Base-by-base conservation (phyloP, 1,140 invertebrate genomes). In the Eurosta solidaginis region DNA sequence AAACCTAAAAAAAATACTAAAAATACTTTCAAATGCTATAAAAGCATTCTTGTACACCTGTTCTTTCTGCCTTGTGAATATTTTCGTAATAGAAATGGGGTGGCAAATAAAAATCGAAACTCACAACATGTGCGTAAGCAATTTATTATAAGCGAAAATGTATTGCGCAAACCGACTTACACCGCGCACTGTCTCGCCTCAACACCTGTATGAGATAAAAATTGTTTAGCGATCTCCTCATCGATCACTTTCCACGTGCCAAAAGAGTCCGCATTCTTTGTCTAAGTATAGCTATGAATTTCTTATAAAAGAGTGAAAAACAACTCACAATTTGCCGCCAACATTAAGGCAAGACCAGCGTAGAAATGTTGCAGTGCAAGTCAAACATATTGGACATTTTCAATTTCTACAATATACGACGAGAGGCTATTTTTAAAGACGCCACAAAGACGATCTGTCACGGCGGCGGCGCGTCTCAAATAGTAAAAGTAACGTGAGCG, bases 191-290 rank as follows among this genome's bases (percentile, higher is more conserved):
- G n/a, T 29, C 59, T 40, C 5, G 10, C 49, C 20, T 22, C 17
- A 0, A 40, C 59, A 68, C 59, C 59, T 68, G 59, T 68, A 68
- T 40, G n/a, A n/a, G 27, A 17, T 20, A 68, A 36, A 40, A 9
- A 40, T 10, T 68, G 27, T 10, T 27, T 68, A 22, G 10, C 33
- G n/a, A 36, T 40, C 33, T 33, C 9, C 59, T 40, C 59, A 40
- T 40, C 59, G 59, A 68, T 68, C 59, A 68, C 59, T 68, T 68
- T 68, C 59, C 36, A 68, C 59, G 33, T 68, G 59, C 59, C 59
- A 42, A 68, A 68, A 68, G 59, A 68, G 40, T 68, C 59, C 59
- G 59, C 59, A 68, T 68, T 68, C 59, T 25, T 42, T 68, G 59
- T 68, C 59, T 68, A 68, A 68, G 29, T 40, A 68, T 68, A 68